These are phyloP conservation scores for Enteromius treurensis DNA, from an alignment of 2,797 vertebrate species.

Conservation along the genomic window DNA sequence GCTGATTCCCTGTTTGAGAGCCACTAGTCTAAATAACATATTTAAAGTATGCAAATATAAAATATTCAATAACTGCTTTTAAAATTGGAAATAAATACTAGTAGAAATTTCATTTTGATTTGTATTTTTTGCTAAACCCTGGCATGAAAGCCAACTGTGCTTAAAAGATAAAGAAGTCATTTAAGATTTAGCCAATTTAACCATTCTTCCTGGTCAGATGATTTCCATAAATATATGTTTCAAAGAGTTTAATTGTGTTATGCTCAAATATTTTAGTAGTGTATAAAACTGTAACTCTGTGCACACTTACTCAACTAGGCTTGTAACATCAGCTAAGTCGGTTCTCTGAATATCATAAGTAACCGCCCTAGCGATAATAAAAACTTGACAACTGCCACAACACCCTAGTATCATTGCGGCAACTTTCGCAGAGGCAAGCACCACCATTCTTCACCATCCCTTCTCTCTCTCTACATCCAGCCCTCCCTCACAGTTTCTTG, in stretches of 20 bases:
- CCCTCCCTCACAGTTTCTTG: conserved; percentile 28
- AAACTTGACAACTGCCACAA: not conserved
- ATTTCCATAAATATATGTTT: not conserved
- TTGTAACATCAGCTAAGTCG: not conserved
- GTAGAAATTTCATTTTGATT: not conserved
- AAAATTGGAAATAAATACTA: not conserved
- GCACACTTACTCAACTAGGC: not conserved
- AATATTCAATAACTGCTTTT: not conserved
- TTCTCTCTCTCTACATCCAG: not conserved
- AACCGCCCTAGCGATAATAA: not conserved
- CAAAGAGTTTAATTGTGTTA: not conserved
- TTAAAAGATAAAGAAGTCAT: not conserved
- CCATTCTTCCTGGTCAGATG: not conserved
- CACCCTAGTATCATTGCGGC: not conserved
- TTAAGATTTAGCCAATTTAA: not conserved
- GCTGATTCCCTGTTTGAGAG: not conserved
- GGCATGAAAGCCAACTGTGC: not conserved
- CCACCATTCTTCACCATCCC: not conserved
- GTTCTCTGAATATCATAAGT: not conserved
- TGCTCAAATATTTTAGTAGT: not conserved
- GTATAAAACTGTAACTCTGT: not conserved
- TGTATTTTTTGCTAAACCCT: not conserved
- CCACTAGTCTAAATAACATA: not conserved
- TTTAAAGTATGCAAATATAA: not conserved
- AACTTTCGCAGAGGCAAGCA: not conserved